Evolutionary conservation across 2,888 invertebrate species (phyloP), one percentile per base, ranked within the genome.

Genomic region (Elmis aenea): DNA sequence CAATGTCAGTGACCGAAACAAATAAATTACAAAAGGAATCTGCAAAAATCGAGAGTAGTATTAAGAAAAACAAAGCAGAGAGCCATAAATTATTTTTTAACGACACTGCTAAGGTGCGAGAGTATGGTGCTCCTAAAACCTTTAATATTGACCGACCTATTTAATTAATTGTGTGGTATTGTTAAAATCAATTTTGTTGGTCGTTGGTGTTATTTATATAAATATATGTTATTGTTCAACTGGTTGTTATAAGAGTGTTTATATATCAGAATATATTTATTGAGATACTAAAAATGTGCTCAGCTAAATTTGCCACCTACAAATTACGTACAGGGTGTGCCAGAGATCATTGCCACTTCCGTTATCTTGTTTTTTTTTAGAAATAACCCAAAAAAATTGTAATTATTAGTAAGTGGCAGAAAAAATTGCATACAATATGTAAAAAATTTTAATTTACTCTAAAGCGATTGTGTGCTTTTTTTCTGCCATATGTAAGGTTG

Each of bases 71-170:
- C 28, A 13, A 39, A 38, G 6, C n/a, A n/a, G 14, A 31, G 30
- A 51, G 28, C 38, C 20, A 36, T 37, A 31, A 47, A 35, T 30
- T 38, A 13, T 16, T 35, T 11, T 38, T 33, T 24, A 46, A 42
- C 37, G 46, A 50, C 5, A 39, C 42, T 9, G 57, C 55, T 2
- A 58, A 61, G 48, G 51, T 66, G 38, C 51, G 67, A 25, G 61
- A 66, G 33, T 68, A 68, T 44, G 65, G 73, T 38, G 71, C 72
- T 2, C 71, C 76, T 13, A 68, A 69, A 51, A 77, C 76, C 4
- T 77, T 68, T 59, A 66, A 75, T 56, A 75, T 77, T 40, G 77
- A 77, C 66, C 71, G 73, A 54, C 77, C 77, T 15, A 66, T 74
- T 42, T 68, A 60, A 57, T 18, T 6, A 28, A 32, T 24, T 35